Base-by-base conservation (phyloP, 2,113 vertebrate genomes). In the Stegostoma tigrinum region DNA sequence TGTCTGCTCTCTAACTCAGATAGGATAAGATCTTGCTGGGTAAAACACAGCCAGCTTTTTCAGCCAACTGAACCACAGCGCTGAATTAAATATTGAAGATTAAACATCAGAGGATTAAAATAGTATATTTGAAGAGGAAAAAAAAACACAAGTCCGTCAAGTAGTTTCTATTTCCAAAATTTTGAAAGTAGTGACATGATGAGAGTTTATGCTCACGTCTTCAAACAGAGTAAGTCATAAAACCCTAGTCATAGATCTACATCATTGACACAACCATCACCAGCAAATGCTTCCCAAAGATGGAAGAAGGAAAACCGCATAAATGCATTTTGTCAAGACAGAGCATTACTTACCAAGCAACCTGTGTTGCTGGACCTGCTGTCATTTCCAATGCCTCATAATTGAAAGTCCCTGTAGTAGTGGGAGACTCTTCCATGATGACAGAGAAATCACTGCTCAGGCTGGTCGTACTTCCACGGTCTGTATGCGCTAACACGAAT, bases 361-460 rank as follows among this genome's bases (percentile, higher is more conserved):
- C 97, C 85, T 98, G 98, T 95, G 98, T 96, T 96, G 97, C 98
- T 34, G 98, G 96, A 96, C 98, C 98, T 96, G 97, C 96, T 91
- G 98, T 97, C 95, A 98, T 97, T 96, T 99, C 99, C 96, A 98
- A 97, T 0, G 97, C 95, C 96, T 99, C 99, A 2, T 97, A 98
- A 94, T 97, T 98, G 96, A 98, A 97, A 96, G 98, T 98, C 96
- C 98, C 98, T 48, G 97, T 96, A 0, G 97, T 97, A 95, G 98
- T 97, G 21, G 97, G 97, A 3, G 98, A 98, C 86, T 98, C 99
- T 96, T 99, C 99, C 95, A 98, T 98, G 96, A 99, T 98, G 66
- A 99, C 98, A 80, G 99, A 99, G 96, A 99, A 99, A 96, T 99
- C 99, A 0, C 99, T 99, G 98, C 98, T 98, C 96, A 99, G 97